phyloP scores from a whole-genome alignment of 2,113 vertebrate genomes.

The Callorhinus ursinus region DNA sequence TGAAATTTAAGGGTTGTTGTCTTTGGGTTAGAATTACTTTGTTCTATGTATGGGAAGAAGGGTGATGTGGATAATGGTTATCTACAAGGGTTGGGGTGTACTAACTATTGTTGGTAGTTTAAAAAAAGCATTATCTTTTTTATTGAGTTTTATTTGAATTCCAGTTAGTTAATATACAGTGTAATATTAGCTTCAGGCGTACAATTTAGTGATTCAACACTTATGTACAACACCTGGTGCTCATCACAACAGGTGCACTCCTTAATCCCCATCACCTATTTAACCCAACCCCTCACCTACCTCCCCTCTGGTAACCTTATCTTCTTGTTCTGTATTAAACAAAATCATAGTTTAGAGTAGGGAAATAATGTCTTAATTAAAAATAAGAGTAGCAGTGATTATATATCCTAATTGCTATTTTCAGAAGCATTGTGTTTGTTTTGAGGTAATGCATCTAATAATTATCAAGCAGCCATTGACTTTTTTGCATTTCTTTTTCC shows the following conservation, averaged over 20 bases:
- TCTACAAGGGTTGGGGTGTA: no score
- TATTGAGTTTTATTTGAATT: background rate
- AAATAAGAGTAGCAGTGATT: background rate
- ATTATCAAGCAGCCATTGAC: background rate
- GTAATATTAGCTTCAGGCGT: background rate
- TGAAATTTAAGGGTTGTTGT: background rate
- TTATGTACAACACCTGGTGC: background rate
- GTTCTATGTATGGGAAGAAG: background rate
- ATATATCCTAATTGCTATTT: background rate
- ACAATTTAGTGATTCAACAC: background rate
- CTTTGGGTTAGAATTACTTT: background rate
- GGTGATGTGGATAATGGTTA: background rate
- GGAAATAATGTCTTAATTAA: background rate
- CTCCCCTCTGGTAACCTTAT: background rate
- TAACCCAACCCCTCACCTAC: background rate
- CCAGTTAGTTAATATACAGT: background rate
- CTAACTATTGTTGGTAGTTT: background rate
- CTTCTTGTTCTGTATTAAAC: background rate
- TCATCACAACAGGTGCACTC: background rate
- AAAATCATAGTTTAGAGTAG: background rate
- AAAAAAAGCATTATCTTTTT: background rate
- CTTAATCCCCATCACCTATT: background rate
- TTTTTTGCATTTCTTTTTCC: background rate
- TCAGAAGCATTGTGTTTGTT: background rate
- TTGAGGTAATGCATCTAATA: background rate